Base-by-base conservation (phyloP, 2,888 invertebrate species). In the Chironomus riparius region DNA sequence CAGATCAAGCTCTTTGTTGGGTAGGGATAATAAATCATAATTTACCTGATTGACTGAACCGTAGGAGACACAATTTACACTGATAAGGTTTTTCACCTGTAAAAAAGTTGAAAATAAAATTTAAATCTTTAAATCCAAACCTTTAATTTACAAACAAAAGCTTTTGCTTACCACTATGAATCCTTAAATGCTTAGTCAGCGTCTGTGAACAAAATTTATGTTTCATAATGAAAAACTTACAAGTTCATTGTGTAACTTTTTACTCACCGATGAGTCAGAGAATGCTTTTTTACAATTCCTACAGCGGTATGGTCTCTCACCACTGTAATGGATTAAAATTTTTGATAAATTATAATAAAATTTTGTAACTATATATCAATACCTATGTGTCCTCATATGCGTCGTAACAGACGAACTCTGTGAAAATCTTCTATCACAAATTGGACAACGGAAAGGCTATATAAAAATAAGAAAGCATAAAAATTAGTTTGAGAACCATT, bases 381-480 rank as follows among this genome's bases (percentile, higher is more conserved):
- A n/a, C 98, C 98, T 96, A 85, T 99, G 98, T n/a, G 98, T 99
- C 82, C 98, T 88, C 76, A 98, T 97, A 87, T 99, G 99, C 79
- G 98, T 98, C 76, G 98, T 99, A 75, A 99, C 97, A 78, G 90
- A 90, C 74, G 92, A 92, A 80, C 97, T 97, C 83, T 99, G 98
- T 77, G 97, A 97, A 85, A 99, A 99, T 80, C 96, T 89, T 77
- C 98, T 88, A 82, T 97, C 95, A 85, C 99, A 99, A 79, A 98
- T 95, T 22, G 95, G 95, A 87, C 99, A 99, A 79, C 93, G 90
- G 83, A 98, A 99, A 62, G 99, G 68, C 65, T 28, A n/a, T 2
- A 76, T 1, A 62, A 13, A 0, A 38, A 10, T 7, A 38, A 61
- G 6, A 62, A 47, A 22, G 7, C 18, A 38, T 65, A 2, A 68